Evolutionary conservation across 2,888 invertebrate species (phyloP).

Genomic region (Trachelus troglodyta): DNA sequence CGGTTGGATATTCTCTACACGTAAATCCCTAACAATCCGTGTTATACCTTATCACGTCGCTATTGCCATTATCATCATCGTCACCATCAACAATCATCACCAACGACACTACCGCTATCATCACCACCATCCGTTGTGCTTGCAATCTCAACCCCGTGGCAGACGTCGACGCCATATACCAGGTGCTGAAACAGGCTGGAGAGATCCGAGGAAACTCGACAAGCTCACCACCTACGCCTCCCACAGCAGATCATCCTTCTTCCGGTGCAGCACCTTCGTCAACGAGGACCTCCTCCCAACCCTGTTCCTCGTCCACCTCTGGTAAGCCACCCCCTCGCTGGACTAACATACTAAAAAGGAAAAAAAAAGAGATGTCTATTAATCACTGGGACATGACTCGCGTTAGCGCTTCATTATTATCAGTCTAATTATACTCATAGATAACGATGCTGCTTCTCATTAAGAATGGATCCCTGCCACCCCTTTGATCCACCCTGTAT

Average conservation of each 20-base stretch:
- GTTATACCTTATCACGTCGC: conserved; percentile 6
- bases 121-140: conserved; percentile 8
- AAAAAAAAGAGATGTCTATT: conserved; percentile 24
- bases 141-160: conserved; percentile 41
- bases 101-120: conserved; percentile 8
- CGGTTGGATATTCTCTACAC: not conserved
- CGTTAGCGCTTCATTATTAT: conserved; percentile 28
- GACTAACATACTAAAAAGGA: conserved; percentile 24
- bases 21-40: not conserved
- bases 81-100: conserved; percentile 21
- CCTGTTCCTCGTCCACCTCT: conserved; percentile 66
- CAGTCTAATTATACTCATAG: not conserved
- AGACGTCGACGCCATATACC: conserved; percentile 93
- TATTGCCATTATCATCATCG: conserved; percentile 56
- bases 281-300: conserved; percentile 64
- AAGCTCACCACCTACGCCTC: conserved; percentile 65
- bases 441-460: not conserved
- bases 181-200: conserved; percentile 94
- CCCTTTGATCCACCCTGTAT: not conserved
- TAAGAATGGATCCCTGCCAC: not conserved
- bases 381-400: conserved; percentile 26
- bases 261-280: conserved; percentile 58
- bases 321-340: conserved; percentile 58
- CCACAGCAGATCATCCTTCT: conserved; percentile 60
- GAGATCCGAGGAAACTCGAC: conserved; percentile 74